Conservation (phyloP, 2,797 vertebrate genomes). For the Sparidentex hasta region DNA sequence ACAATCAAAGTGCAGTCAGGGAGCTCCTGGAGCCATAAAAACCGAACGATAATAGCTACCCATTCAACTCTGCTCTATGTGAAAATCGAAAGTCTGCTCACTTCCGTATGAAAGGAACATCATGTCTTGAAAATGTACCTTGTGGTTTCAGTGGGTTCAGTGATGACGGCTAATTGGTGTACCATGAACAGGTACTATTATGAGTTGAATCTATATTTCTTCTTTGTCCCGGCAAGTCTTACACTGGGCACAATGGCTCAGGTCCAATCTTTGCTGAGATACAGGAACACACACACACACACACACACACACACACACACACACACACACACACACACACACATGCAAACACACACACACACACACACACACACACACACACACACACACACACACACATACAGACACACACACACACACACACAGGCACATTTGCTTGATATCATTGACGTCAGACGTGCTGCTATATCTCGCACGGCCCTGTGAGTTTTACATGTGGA, state of each 20-base stretch:
- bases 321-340: neutral
- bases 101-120: conserved; percentile 48
- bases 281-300: conserved; percentile 1
- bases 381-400: neutral
- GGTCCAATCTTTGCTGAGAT: conserved; percentile 15
- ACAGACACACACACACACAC: conserved; percentile 10
- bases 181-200: conserved; percentile 4
- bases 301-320: neutral
- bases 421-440: conserved; percentile 15
- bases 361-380: neutral
- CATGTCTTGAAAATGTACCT: conserved; percentile 46
- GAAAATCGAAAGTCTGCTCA: conserved; percentile 30
- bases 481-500: conserved; percentile 55
- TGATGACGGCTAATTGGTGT: conserved; percentile 25
- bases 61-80: conserved; percentile 27
- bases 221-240: neutral
- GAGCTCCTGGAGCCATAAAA: conserved; percentile 42
- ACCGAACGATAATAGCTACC: conserved; percentile 40
- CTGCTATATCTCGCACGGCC: conserved; percentile 49
- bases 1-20: conserved; percentile 42
- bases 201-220: neutral
- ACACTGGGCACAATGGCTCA: neutral
- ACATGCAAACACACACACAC: conserved; percentile 7
- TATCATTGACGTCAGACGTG: conserved; percentile 57
- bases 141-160: neutral